A percentile compares a stretch with the other conserved stretches of the same genome.
Evolutionary conservation across 2,113 vertebrate genomes (phyloP).

Genomic region (Pygoscelis antarcticus): DNA sequence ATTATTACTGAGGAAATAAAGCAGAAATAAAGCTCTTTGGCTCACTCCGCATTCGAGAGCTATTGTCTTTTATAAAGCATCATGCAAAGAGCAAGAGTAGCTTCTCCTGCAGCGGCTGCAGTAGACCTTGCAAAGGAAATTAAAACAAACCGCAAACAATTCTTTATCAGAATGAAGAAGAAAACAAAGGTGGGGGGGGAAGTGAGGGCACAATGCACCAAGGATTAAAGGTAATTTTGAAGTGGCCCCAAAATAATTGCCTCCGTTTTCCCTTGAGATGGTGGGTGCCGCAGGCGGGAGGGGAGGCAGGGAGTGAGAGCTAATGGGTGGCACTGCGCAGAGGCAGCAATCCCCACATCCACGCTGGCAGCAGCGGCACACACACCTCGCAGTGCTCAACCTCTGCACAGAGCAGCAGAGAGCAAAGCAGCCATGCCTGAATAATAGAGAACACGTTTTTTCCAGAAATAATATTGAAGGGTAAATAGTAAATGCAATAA

Average conservation of each 20-base stretch:
- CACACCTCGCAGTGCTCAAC: background rate
- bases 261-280: background rate
- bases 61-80: conserved; percentile 3
- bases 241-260: background rate
- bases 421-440: background rate
- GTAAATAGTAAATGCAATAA: background rate
- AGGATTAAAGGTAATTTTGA: conserved; percentile 11
- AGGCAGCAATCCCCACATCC: background rate
- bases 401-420: accelerated
- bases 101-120: background rate
- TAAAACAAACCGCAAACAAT: background rate
- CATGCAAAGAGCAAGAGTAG: conserved; percentile 8
- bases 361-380: accelerated
- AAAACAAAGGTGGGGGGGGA: background rate
- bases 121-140: conserved; percentile 22
- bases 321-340: background rate
- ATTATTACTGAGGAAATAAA: background rate
- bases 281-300: background rate
- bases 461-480: background rate
- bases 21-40: conserved; percentile 9
- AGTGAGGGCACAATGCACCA: background rate
- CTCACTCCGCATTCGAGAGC: background rate
- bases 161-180: background rate
- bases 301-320: background rate
- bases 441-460: background rate